Evolutionary conservation across 2,888 invertebrate species (phyloP).

Genomic region (Amphipoea oculea): DNA sequence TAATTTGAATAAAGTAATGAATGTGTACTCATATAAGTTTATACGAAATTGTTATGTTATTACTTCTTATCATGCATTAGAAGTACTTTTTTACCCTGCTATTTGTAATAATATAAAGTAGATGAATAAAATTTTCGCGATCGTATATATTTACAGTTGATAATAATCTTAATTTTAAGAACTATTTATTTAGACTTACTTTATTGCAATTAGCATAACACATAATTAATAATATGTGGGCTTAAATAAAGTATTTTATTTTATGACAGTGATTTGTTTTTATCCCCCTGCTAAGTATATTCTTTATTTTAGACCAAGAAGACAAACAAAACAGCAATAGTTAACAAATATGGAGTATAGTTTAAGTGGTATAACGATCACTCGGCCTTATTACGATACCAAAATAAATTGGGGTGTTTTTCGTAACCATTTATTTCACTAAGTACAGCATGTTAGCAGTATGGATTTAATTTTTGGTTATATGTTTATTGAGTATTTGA

Average conservation of each 20-base stretch:
- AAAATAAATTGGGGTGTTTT: too few relatives aligned
- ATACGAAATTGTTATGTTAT: constrained; percentile 54
- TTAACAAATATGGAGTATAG: neutral
- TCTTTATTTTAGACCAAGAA: neutral
- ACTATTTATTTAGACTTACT: constrained; percentile 84
- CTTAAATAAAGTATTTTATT: constrained; percentile 90
- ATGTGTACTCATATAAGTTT: constrained; percentile 53
- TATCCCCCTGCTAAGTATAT: neutral
- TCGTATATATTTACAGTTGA: constrained; percentile 73
- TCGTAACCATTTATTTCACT: too few relatives aligned
- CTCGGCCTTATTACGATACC: too few relatives aligned
- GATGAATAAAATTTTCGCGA: constrained; percentile 54
- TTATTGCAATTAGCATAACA: constrained; percentile 81
- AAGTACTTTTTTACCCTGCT: constrained; percentile 61
- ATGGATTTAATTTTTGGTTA: too few relatives aligned
- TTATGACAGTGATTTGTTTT: constrained; percentile 69
- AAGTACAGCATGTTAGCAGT: too few relatives aligned
- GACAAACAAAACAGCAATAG: neutral
- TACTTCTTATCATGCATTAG: constrained; percentile 46
- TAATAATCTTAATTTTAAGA: constrained; percentile 78
- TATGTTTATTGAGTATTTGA: too few relatives aligned
- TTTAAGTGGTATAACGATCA: neutral
- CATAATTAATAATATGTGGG: constrained; percentile 82
- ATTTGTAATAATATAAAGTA: constrained; percentile 61
- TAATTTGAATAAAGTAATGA: constrained; percentile 57